These are phyloP conservation scores for Nyctibius bracteatus DNA, from an alignment of 2,113 vertebrate species.

Conservation along the genomic window DNA sequence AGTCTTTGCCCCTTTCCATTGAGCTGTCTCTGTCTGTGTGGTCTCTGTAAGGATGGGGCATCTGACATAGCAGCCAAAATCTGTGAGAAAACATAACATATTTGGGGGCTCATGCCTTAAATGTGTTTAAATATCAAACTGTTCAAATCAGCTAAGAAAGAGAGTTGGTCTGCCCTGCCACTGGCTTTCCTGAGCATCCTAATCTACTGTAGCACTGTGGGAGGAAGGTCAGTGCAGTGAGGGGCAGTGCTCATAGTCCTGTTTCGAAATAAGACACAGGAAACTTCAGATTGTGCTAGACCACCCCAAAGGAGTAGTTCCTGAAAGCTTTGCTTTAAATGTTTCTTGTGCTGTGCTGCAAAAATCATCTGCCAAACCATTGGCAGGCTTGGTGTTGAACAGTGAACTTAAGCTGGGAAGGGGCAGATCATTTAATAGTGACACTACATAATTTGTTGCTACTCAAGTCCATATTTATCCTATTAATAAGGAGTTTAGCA, in stretches of 20 bases:
- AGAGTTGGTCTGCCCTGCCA: not conserved
- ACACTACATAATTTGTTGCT: slow-evolving; percentile 33
- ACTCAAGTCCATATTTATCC: slow-evolving; percentile 42
- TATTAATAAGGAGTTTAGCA: slow-evolving; percentile 36
- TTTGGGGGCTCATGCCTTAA: not conserved
- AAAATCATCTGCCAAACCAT: not conserved
- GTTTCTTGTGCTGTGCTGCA: not conserved
- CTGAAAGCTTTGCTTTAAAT: not conserved
- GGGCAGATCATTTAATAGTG: slow-evolving; percentile 16
- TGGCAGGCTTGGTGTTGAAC: not conserved
- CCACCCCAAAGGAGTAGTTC: not conserved
- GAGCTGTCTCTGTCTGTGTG: not conserved
- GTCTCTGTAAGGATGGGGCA: not conserved
- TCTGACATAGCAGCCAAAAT: not conserved
- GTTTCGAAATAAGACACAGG: not conserved
- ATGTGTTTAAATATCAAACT: not conserved
- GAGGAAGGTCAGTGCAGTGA: accelerated
- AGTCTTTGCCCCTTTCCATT: not conserved
- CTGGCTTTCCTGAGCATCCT: not conserved
- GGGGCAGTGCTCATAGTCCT: not conserved
- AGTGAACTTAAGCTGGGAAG: not conserved
- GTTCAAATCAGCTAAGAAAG: not conserved
- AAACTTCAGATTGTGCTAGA: not conserved
- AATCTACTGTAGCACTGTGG: not conserved
- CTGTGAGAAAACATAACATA: not conserved